phyloP scores from a whole-genome alignment of 2,113 vertebrate species.

The Cavia aperea region DNA sequence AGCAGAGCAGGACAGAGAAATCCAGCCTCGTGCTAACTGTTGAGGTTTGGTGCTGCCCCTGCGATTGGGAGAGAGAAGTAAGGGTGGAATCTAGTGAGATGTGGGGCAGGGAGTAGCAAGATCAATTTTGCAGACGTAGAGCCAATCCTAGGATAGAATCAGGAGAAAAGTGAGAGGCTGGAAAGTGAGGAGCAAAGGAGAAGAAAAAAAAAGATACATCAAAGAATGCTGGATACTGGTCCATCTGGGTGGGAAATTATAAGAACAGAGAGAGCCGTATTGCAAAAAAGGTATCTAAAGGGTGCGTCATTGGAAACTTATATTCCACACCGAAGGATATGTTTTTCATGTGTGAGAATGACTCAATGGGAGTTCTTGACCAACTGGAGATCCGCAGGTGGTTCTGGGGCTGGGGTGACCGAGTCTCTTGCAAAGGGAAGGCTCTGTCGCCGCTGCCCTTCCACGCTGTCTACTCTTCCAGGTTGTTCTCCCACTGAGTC shows the following conservation, averaged over 20 bases:
- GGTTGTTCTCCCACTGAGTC: not conserved
- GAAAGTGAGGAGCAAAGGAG: not conserved
- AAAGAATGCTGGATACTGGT: not conserved
- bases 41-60: not conserved
- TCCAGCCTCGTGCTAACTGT: not conserved
- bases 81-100: not conserved
- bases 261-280: not conserved
- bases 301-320: not conserved
- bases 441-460: rapidly evolving
- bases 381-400: not conserved
- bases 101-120: not conserved
- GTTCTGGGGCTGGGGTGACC: too few species aligned
- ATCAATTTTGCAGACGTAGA: not conserved
- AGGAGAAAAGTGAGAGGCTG: not conserved
- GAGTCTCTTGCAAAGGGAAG: not conserved
- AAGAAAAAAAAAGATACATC: not conserved
- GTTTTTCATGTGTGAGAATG: not conserved
- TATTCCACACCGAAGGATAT: not conserved
- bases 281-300: not conserved
- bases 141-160: not conserved
- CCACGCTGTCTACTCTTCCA: not conserved
- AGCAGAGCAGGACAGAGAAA: rapidly evolving
- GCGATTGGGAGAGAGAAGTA: not conserved
- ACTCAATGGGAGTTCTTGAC: not conserved
- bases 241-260: not conserved